Percentiles rank a stretch among this genome's conserved stretches.
These are phyloP conservation scores for Lymantria dispar DNA, from an alignment of 2,888 invertebrate genomes.

Conservation along the genomic window DNA sequence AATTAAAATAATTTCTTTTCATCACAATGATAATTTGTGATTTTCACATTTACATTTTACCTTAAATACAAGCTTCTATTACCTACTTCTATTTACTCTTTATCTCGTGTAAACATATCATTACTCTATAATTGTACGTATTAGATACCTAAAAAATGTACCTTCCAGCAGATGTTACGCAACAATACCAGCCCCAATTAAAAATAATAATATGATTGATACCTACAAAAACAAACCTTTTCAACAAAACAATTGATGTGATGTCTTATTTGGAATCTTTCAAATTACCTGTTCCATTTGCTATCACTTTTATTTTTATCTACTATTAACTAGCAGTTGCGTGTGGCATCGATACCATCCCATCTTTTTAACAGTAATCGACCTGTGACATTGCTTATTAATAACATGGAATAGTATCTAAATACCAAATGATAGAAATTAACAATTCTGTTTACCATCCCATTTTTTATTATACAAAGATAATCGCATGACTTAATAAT, in stretches of 20 bases:
- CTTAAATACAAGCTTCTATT: too few relatives aligned
- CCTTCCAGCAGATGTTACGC: conserved; percentile 55
- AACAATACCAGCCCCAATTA: conserved; percentile 49
- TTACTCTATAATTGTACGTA: background rate
- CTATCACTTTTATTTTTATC: conserved; percentile 37
- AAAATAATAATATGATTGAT: conserved; percentile 71
- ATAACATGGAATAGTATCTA: conserved; percentile 46
- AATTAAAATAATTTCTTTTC: too few relatives aligned
- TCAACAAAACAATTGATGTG: conserved; percentile 64
- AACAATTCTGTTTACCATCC: conserved; percentile 47
- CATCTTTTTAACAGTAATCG: conserved; percentile 47
- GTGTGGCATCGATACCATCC: conserved; percentile 49
- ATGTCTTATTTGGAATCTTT: conserved; percentile 62
- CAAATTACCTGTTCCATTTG: conserved; percentile 64
- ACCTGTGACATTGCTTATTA: conserved; percentile 63
- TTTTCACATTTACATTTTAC: too few relatives aligned
- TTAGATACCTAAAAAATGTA: conserved; percentile 4
- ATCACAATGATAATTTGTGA: too few relatives aligned
- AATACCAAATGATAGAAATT: conserved; percentile 60
- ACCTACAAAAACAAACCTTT: conserved; percentile 60
- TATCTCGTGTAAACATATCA: background rate
- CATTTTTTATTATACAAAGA: conserved; percentile 58
- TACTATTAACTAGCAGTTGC: conserved; percentile 47
- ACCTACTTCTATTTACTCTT: too few relatives aligned
- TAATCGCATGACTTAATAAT: conserved; percentile 63